Conservation (phyloP, 2,113 vertebrate genomes). For the Oncorhynchus clarkii region DNA sequence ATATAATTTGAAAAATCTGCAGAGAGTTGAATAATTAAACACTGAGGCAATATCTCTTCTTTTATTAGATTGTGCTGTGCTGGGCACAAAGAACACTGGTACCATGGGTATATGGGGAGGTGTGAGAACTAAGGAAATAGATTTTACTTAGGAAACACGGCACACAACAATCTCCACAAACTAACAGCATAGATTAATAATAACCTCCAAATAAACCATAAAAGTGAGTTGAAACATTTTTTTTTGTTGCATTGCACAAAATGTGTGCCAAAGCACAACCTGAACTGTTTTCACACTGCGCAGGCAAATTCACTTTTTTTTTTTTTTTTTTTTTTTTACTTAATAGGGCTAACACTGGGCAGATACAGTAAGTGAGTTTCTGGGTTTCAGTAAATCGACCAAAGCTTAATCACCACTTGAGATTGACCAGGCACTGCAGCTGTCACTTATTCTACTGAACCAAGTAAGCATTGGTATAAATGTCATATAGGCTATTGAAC, state of each 20-base stretch:
- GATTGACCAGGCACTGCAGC: background rate
- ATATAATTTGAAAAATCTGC: background rate
- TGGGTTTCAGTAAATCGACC: conserved; percentile 13
- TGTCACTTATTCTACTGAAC: conserved; percentile 4
- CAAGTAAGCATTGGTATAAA: background rate
- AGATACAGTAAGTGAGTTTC: conserved; percentile 26
- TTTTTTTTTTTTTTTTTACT: background rate
- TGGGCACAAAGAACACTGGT: background rate
- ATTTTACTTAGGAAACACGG: background rate
- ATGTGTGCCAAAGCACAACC: no score
- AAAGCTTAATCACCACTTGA: background rate
- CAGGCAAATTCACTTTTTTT: background rate
- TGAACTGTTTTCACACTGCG: no score
- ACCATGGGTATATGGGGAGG: background rate
- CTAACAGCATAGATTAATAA: background rate
- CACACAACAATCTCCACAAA: background rate
- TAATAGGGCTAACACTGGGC: conserved; percentile 20
- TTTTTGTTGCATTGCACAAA: no score
- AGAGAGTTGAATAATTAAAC: background rate
- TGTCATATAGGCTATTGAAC: background rate
- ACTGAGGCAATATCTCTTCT: background rate
- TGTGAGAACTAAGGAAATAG: background rate
- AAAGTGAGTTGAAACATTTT: no score
- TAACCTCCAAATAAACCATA: background rate
- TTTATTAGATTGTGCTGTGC: background rate